A percentile compares a stretch with the other conserved stretches of the same genome.
These are phyloP conservation scores for Osmerus mordax DNA, from an alignment of 2,113 vertebrate species.

Conservation along the genomic window DNA sequence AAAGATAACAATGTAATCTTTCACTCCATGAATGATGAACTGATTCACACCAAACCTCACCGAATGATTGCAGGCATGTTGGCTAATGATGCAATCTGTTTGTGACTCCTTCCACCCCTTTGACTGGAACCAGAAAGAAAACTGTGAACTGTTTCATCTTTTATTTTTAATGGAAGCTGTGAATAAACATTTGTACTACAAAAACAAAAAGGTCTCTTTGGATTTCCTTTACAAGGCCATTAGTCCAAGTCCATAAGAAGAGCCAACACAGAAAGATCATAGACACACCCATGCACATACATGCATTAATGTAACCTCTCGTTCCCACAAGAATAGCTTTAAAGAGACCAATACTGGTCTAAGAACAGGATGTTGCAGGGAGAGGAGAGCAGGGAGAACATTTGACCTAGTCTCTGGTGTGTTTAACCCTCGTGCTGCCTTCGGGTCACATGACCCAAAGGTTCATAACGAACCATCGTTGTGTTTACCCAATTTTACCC, in stretches of 20 bases:
- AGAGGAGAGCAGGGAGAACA: too few species aligned
- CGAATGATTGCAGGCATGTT: constrained; percentile 10
- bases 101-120: constrained; percentile 8
- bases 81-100: constrained; percentile 14
- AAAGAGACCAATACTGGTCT: too few species aligned
- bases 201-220: constrained; percentile 21
- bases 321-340: neutral
- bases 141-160: constrained; percentile 37
- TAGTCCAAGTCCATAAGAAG: neutral
- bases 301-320: neutral
- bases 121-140: constrained; percentile 40
- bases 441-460: too few species aligned
- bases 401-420: too few species aligned
- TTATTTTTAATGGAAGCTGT: constrained; percentile 38
- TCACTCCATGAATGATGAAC: constrained; percentile 15
- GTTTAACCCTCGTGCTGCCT: too few species aligned
- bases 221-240: constrained; percentile 1
- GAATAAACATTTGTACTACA: constrained; percentile 36
- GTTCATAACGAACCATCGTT: too few species aligned
- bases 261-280: neutral
- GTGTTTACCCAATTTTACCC: too few species aligned
- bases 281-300: neutral
- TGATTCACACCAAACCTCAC: neutral
- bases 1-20: neutral
- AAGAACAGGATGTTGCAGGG: too few species aligned